These are phyloP conservation scores for Adrianichthys oophorus DNA, from an alignment of 2,797 vertebrate genomes.

Conservation along the genomic window DNA sequence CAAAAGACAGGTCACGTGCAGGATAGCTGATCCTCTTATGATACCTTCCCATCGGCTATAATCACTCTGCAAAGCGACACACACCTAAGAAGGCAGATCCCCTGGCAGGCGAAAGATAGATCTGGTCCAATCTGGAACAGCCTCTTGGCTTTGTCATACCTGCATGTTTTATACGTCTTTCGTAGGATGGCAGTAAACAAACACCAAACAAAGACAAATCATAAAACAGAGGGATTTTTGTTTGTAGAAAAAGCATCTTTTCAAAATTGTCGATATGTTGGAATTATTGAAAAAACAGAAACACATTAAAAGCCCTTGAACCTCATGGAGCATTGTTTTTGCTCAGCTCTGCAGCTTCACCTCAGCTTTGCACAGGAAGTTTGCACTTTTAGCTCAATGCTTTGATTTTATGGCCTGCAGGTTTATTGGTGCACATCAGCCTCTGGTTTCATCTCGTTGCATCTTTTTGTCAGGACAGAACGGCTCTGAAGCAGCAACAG, in stretches of 20 bases:
- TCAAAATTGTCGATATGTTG: not conserved
- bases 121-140: conserved; percentile 1
- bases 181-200: not conserved
- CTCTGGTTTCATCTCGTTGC: not conserved
- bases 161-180: not conserved
- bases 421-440: not conserved
- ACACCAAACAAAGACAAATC: not conserved
- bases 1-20: conserved; percentile 39
- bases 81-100: not conserved
- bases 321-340: not conserved
- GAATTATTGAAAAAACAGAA: not conserved
- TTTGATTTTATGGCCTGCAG: not conserved
- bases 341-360: not conserved
- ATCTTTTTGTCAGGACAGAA: not conserved
- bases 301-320: not conserved
- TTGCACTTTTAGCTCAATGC: not conserved
- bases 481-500: not conserved
- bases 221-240: not conserved
- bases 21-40: conserved; percentile 55
- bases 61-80: conserved; percentile 25
- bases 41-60: conserved; percentile 27
- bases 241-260: not conserved
- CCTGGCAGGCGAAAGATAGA: conserved; percentile 2
- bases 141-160: not conserved
- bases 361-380: conserved; percentile 1